phyloP scores from a whole-genome alignment of 2,888 invertebrate species.

The Lepeophtheirus nordmannii region DNA sequence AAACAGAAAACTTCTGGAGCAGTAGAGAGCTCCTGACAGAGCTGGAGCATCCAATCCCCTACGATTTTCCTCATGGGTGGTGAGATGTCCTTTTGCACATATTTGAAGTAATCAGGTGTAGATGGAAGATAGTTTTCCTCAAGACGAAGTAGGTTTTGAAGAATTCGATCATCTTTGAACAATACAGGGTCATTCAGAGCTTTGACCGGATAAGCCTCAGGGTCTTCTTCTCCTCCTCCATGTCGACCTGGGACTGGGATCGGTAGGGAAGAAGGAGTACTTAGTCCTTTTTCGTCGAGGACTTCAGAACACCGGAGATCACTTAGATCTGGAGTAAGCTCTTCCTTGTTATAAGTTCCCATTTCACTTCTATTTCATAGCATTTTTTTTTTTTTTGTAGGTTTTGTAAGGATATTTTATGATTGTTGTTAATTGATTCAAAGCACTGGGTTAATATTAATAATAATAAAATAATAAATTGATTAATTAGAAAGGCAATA shows the following conservation, averaged over 20 bases:
- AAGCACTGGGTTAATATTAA: background rate
- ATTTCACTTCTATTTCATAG: background rate
- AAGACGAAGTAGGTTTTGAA: slow-evolving; percentile 46
- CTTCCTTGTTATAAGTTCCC: background rate
- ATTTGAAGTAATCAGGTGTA: slow-evolving; percentile 46
- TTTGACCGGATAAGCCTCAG: background rate
- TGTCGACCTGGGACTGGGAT: background rate
- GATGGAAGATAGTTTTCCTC: slow-evolving; percentile 49
- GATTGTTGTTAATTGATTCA: background rate
- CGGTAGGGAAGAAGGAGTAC: background rate
- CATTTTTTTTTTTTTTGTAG: background rate
- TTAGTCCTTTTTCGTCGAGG: background rate
- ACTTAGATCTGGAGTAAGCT: slow-evolving; percentile 2
- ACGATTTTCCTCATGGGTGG: slow-evolving; percentile 69
- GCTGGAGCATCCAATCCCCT: slow-evolving; percentile 63
- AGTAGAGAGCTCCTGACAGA: slow-evolving; percentile 48
- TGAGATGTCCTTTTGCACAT: slow-evolving; percentile 51
- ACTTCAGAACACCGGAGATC: slow-evolving; percentile 4
- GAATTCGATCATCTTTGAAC: slow-evolving; percentile 45
- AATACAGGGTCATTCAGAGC: slow-evolving; percentile 40
- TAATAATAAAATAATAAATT: no score
- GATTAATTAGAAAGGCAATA: no score
- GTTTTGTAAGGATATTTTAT: no score
- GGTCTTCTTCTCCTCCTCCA: background rate
- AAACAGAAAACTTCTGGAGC: slow-evolving; percentile 69